Base-by-base conservation (phyloP, 2,113 vertebrate genomes). In the Calypte anna region DNA sequence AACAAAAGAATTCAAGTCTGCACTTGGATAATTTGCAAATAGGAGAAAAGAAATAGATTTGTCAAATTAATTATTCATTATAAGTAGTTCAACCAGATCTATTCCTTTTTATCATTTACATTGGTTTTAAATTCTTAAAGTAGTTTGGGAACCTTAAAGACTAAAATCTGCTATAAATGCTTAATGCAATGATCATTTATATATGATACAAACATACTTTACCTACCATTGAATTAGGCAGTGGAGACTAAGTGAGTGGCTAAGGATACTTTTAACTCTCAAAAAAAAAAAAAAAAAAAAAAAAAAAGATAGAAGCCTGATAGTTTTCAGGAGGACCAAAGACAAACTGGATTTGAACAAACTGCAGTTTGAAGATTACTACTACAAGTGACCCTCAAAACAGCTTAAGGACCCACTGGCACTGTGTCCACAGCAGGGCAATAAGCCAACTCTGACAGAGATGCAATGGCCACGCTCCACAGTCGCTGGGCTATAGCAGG, bases 21-120 rank as follows among this genome's bases (percentile, higher is more conserved):
- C 53, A 72, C 86, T 93, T 86, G 82, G 85, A 88, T 93, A 96
- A 96, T 91, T 91, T 90, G 91, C 94, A 96, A 96, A 96, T 86
- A 97, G 68, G 92, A 93, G 88, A 83, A 94, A 95, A 95, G 85
- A 91, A 94, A 96, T 78, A 95, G 79, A 96, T 96, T 97, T 97
- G 95, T 96, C 93, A 93, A 78, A 96, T 96, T 63, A 96, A 91
- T 96, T 94, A 96, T 94, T 97, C 93, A 95, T 91, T 72, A 28
- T 59, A 94, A 91, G 68, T 72, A 96, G 51, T 94, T 90, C 72
- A 78, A 91, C 61, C 48, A 95, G 82, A 94, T 78, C 64, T 91
- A 86, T 91, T 61, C 59, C 27, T 88, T 95, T 97, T 95, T 94
- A 95, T 93, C 91, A 96, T 94, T 93, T 86, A 94, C 91, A 93